Conservation (phyloP, 2,888 invertebrate species). For the Erebia aethiops region DNA sequence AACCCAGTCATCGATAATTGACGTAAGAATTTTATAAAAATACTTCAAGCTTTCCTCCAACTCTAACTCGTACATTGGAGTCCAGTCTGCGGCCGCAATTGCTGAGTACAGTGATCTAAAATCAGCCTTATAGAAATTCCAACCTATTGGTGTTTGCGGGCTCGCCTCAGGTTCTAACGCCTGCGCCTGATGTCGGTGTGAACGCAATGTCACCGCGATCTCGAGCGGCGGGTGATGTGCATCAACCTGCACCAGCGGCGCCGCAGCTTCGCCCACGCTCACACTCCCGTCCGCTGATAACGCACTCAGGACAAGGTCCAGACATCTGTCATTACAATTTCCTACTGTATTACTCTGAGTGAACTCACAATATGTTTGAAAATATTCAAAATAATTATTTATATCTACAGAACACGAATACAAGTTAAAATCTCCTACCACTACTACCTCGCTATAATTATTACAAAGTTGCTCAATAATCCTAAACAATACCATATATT, state of each 20-base stretch:
- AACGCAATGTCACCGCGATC: conserved; percentile 9
- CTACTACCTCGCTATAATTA: no score
- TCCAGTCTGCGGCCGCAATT: conserved; percentile 8
- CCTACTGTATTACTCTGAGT: no score
- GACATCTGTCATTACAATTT: conserved; percentile 32
- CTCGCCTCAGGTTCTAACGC: no score
- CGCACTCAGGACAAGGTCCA: conserved; percentile 32
- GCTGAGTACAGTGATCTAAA: conserved; percentile 22
- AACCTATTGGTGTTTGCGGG: background rate
- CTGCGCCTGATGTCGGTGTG: background rate
- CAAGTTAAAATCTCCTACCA: no score
- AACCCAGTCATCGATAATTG: no score
- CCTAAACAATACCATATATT: conserved; percentile 25
- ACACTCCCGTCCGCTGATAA: conserved; percentile 5
- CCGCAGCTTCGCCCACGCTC: conserved; percentile 21
- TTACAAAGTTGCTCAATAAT: conserved; percentile 18
- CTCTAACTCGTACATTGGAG: background rate
- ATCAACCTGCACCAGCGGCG: conserved; percentile 28
- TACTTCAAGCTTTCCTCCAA: no score
- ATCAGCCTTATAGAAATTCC: conserved; percentile 32
- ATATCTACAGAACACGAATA: no score
- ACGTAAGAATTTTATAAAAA: no score
- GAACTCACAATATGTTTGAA: no score
- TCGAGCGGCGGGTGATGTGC: conserved; percentile 32
- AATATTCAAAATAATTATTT: no score